A percentile compares a stretch with the other conserved stretches of the same genome.
Conservation (phyloP, 2,888 invertebrate species). For the Stictocephala bisonia region DNA sequence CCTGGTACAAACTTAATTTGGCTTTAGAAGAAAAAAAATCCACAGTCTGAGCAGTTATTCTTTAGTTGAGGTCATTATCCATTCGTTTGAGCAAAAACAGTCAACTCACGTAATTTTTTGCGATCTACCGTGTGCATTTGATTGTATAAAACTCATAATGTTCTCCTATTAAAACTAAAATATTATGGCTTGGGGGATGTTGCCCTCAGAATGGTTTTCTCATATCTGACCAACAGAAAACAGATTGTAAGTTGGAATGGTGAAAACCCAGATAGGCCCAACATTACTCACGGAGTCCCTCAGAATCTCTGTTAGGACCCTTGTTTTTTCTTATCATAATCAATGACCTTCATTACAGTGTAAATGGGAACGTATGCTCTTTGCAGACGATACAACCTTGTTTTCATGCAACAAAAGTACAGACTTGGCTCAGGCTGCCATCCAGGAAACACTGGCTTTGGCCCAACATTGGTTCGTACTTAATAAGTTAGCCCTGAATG, state of each 20-base stretch:
- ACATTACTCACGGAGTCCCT: slow-evolving; percentile 1
- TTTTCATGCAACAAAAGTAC: not conserved
- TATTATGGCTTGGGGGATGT: not conserved
- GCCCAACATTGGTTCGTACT: not conserved
- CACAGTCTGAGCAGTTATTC: not conserved
- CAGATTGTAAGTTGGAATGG: slow-evolving; percentile 14
- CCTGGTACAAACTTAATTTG: not conserved
- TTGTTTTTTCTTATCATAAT: not conserved
- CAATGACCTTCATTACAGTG: not conserved
- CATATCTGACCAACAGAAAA: not conserved
- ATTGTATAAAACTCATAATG: not conserved
- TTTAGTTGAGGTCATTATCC: not conserved
- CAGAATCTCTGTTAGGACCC: not conserved
- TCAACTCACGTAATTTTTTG: not conserved
- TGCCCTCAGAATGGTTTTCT: not conserved
- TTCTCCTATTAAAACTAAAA: not conserved
- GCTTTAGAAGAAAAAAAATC: slow-evolving; percentile 8
- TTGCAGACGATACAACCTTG: slow-evolving; percentile 16
- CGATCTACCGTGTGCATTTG: slow-evolving; percentile 2
- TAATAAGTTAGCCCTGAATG: no score
- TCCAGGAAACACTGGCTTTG: not conserved
- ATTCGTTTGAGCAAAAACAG: not conserved
- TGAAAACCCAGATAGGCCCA: not conserved
- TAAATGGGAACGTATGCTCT: not conserved
- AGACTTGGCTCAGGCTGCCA: not conserved